phyloP scores from a whole-genome alignment of 2,797 vertebrate genomes.

The Allobates femoralis region DNA sequence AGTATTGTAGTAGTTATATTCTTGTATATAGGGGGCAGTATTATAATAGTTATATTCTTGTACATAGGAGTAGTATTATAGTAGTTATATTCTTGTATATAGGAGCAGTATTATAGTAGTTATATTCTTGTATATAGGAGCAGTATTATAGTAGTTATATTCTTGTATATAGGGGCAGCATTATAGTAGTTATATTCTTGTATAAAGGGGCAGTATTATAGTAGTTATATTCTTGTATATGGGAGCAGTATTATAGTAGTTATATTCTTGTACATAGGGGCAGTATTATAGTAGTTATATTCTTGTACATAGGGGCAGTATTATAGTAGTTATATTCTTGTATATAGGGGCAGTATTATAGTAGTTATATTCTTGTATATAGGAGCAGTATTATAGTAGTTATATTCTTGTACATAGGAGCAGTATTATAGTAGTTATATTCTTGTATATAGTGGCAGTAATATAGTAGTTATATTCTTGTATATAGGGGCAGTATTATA shows the following conservation, averaged over 20 bases:
- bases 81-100: not conserved
- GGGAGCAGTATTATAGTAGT: not conserved
- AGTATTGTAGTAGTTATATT: not conserved
- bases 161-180: not conserved
- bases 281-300: slow-evolving; percentile 14
- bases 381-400: slow-evolving; percentile 1
- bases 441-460: not conserved
- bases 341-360: not conserved
- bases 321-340: slow-evolving; percentile 1
- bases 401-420: not conserved
- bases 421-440: slow-evolving; percentile 13
- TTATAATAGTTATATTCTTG: not conserved
- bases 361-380: not conserved
- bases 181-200: slow-evolving; percentile 13
- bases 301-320: slow-evolving; percentile 7
- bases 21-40: not conserved
- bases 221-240: not conserved
- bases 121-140: not conserved
- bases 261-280: slow-evolving; percentile 5
- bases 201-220: not conserved
- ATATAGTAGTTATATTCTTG: not conserved
- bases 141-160: no score
- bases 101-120: not conserved
- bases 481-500: not conserved
- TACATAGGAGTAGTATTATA: not conserved